Base-by-base conservation (phyloP, 2,797 vertebrate genomes). In the Tenualosa ilisha region DNA sequence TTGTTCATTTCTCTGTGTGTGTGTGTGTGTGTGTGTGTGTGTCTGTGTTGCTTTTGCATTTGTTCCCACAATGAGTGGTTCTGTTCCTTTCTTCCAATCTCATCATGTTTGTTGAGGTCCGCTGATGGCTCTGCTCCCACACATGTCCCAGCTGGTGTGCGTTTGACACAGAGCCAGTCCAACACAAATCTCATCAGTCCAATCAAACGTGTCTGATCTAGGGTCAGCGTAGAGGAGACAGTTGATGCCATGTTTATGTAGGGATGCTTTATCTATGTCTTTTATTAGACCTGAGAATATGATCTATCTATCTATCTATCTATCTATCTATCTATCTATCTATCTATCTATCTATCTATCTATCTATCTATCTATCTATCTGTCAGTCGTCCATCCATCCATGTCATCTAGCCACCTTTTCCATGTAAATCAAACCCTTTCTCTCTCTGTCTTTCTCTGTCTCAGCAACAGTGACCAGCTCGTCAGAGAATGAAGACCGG, bases 401-500 rank as follows among this genome's bases (percentile, higher is more conserved):
- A 51, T 51, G 12, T 50, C 9, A 31, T 31, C 31, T 31, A 31
- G 31, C 31, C 31, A 31, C 49, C 49, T 50, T 50, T 9, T 50
- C 5, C 9, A 50, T 50, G 49, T 50, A 50, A 50, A 50, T 51
- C 8, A 50, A 50, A 8, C 8, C 50, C 50, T 59, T 46, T 83
- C 61, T 15, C 75, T 56, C 49, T 63, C 43, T 83, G 31, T 49
- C 13, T 82, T 79, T 51, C 82, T 49, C 82, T 85, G 93, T 49
- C 83, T 85, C 93, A 99, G 98, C 98, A 86, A 98, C 98, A 75
- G 96, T 97, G 94, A 99, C 97, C 82, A 99, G 97, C 91, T 99
- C 98, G 37, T 99, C 98, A 88, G 98, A 99, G 95, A 99, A 99
- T 65, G 98, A 99, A 91, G 98, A 99, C 89, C 97, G 97, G 84